phyloP scores from a whole-genome alignment of 2,797 vertebrate genomes.

The Scolopax bukidnonensis region DNA sequence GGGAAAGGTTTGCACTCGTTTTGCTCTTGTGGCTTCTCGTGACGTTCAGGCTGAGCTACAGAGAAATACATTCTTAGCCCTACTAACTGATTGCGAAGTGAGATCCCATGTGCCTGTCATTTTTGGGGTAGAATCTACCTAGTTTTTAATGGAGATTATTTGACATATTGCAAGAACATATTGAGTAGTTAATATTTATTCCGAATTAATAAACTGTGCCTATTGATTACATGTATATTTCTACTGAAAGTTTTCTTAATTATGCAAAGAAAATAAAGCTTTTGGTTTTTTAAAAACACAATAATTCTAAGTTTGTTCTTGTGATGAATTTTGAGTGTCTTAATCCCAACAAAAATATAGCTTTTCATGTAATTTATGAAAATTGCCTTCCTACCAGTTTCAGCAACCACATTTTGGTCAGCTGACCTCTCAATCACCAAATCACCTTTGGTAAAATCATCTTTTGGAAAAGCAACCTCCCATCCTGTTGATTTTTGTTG shows the following conservation, averaged over 20 bases:
- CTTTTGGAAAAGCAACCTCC: background rate
- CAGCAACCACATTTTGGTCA: background rate
- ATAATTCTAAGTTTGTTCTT: background rate
- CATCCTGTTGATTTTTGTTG: background rate
- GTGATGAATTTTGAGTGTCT: background rate
- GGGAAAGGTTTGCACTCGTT: background rate
- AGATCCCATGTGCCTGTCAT: background rate
- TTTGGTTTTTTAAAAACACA: background rate
- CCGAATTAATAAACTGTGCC: background rate
- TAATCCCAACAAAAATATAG: background rate
- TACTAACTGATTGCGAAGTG: background rate
- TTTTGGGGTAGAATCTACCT: background rate
- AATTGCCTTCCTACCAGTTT: background rate
- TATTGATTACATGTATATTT: background rate
- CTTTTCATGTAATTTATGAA: accelerated
- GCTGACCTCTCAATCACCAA: background rate
- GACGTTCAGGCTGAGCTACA: background rate
- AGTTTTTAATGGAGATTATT: background rate
- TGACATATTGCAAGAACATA: background rate
- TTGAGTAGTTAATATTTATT: background rate
- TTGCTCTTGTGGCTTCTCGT: background rate
- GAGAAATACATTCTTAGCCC: background rate
- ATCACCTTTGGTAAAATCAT: background rate
- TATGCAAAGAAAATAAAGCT: background rate
- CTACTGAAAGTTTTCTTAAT: background rate